Evolutionary conservation across 2,113 vertebrate genomes (phyloP).

Genomic region (Xenus cinereus): DNA sequence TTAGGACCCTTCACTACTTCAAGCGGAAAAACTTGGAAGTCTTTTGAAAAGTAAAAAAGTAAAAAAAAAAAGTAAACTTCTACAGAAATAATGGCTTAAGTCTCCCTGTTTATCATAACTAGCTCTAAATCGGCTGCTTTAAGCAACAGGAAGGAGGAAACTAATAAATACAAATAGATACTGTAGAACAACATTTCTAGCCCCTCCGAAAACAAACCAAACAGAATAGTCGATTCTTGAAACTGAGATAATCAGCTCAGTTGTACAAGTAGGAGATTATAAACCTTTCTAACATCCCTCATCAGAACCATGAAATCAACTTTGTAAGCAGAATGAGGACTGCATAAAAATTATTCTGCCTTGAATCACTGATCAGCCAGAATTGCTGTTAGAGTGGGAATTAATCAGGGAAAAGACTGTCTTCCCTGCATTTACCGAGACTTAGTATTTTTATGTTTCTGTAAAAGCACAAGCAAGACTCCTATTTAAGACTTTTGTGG

Average conservation of each 20-base stretch:
- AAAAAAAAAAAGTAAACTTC: not conserved
- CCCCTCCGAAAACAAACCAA: not conserved
- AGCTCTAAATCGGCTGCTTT: not conserved
- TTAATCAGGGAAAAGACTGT: not conserved
- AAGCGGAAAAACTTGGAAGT: not conserved
- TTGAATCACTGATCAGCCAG: not conserved
- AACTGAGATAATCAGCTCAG: not conserved
- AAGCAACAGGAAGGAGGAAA: not conserved
- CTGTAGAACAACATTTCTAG: not conserved
- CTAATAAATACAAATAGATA: not conserved
- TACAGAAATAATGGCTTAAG: not conserved
- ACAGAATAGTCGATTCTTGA: not conserved
- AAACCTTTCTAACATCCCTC: not conserved
- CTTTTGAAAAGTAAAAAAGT: not conserved
- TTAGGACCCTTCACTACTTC: not conserved
- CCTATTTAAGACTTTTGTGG: not conserved
- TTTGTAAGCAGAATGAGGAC: not conserved
- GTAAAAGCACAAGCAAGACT: not conserved
- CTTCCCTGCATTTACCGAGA: not conserved
- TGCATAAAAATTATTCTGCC: not conserved
- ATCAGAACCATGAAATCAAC: not conserved
- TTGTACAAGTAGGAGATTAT: not conserved
- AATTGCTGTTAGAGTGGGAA: not conserved
- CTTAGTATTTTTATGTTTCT: not conserved
- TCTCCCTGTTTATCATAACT: not conserved